Percentiles rank a stretch among this genome's conserved stretches.
Evolutionary conservation across 2,797 vertebrate species (phyloP).

Genomic region (Bradypodion pumilum): DNA sequence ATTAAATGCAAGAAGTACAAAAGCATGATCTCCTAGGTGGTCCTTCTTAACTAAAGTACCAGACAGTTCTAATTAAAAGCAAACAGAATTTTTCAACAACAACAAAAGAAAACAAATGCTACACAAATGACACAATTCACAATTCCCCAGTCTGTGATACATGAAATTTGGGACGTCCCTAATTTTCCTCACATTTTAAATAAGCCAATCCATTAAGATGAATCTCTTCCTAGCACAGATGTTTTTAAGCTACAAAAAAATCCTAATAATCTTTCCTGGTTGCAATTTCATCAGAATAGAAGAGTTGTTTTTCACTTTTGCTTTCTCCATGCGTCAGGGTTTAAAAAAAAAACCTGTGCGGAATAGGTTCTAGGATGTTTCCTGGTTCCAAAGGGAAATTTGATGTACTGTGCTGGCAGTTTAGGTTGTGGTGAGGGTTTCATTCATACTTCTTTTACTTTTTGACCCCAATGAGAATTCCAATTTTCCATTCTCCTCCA

Average conservation of each 20-base stretch:
- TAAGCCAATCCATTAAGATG: constrained; percentile 27
- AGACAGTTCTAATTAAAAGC: constrained; percentile 58
- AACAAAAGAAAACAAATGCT: not conserved
- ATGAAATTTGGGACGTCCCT: not conserved
- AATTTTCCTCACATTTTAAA: constrained; percentile 19
- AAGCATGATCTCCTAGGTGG: constrained; percentile 58
- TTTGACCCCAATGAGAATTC: too few species aligned
- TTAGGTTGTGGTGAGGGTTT: too few species aligned
- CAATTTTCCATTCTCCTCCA: too few species aligned
- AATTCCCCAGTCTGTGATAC: constrained; percentile 34
- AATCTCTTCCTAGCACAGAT: not conserved
- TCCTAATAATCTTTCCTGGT: not conserved
- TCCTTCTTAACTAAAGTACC: constrained; percentile 43
- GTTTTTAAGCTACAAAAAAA: constrained; percentile 10
- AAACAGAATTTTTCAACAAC: constrained; percentile 53
- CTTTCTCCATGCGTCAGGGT: not conserved
- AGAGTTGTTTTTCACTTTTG: not conserved
- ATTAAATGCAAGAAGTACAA: constrained; percentile 9
- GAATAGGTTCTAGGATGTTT: too few species aligned
- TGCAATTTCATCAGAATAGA: not conserved
- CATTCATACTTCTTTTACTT: too few species aligned
- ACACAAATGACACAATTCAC: not conserved
- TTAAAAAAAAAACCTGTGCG: too few species aligned
- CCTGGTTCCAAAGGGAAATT: too few species aligned
- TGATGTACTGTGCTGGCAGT: too few species aligned